A percentile compares a stretch with the other conserved stretches of the same genome.
These are phyloP conservation scores for Cephus runcator DNA, from an alignment of 2,888 invertebrate species.

Conservation along the genomic window DNA sequence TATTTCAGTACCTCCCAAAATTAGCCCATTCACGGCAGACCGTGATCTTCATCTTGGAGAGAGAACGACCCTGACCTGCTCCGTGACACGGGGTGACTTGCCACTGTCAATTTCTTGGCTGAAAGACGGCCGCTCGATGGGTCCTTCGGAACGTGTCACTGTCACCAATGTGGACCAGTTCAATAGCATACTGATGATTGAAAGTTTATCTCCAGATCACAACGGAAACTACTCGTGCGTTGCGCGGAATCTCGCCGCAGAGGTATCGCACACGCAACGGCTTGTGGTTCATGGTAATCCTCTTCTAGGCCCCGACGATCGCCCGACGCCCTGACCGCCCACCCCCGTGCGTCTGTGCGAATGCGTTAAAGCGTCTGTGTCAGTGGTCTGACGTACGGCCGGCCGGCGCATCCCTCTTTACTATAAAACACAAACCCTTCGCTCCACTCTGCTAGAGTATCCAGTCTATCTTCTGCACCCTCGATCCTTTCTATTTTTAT, in stretches of 20 bases:
- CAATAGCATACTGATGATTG: slow-evolving; percentile 82
- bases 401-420: background rate
- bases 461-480: background rate
- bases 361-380: slow-evolving; percentile 8
- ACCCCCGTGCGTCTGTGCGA: slow-evolving; percentile 35
- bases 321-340: slow-evolving; percentile 59
- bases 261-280: slow-evolving; percentile 79
- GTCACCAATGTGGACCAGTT: slow-evolving; percentile 81
- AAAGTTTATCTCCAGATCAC: slow-evolving; percentile 79
- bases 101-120: slow-evolving; percentile 82
- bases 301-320: slow-evolving; percentile 58
- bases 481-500: background rate
- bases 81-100: slow-evolving; percentile 80
- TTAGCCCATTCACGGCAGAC: slow-evolving; percentile 78
- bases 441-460: background rate
- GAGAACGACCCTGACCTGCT: slow-evolving; percentile 79
- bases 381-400: background rate
- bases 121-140: slow-evolving; percentile 77
- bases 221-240: slow-evolving; percentile 83
- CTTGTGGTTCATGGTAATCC: slow-evolving; percentile 83
- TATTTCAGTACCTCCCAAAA: slow-evolving; percentile 80
- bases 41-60: slow-evolving; percentile 79
- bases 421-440: background rate
- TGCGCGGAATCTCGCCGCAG: slow-evolving; percentile 78
- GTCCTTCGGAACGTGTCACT: slow-evolving; percentile 73